A percentile compares a stretch with the other conserved stretches of the same genome.
These are phyloP conservation scores for Lasioglossum albipes DNA, from an alignment of 1,140 invertebrate species.

Conservation along the genomic window DNA sequence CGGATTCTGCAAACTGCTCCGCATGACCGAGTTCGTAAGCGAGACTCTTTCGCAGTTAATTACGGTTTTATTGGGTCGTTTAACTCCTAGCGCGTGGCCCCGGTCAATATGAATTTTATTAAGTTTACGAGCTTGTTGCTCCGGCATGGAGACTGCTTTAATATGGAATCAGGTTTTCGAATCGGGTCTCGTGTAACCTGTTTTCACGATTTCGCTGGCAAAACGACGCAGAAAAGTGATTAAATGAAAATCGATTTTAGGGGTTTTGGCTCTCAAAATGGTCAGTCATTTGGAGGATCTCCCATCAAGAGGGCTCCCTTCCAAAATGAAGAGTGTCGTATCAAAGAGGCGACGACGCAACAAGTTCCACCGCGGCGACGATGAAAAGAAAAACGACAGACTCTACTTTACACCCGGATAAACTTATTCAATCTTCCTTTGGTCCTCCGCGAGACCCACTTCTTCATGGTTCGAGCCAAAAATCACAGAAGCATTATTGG, in stretches of 20 bases:
- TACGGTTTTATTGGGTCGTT: constrained; percentile 8
- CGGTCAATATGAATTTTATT: background rate
- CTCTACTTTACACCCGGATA: constrained; percentile 45
- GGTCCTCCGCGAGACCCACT: background rate
- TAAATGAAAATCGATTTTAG: no score
- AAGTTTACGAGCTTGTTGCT: background rate
- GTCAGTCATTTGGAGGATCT: no score
- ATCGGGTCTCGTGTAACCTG: background rate
- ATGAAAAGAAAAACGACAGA: constrained; percentile 49
- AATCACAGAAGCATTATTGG: no score
- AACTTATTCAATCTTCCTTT: constrained; percentile 33
- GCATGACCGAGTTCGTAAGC: background rate
- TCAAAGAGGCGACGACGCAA: constrained; percentile 21
- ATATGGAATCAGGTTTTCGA: background rate
- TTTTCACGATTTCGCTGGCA: no score
- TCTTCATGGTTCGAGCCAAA: background rate
- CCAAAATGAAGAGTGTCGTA: background rate
- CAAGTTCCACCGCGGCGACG: constrained; percentile 45
- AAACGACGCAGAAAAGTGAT: no score
- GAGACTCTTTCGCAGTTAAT: background rate
- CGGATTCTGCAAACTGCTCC: background rate
- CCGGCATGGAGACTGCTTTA: background rate
- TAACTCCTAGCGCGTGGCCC: background rate
- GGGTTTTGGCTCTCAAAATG: background rate
- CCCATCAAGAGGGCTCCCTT: no score